Base-by-base conservation (phyloP, 2,797 vertebrate genomes). In the Petrocephalus schoutedeni region DNA sequence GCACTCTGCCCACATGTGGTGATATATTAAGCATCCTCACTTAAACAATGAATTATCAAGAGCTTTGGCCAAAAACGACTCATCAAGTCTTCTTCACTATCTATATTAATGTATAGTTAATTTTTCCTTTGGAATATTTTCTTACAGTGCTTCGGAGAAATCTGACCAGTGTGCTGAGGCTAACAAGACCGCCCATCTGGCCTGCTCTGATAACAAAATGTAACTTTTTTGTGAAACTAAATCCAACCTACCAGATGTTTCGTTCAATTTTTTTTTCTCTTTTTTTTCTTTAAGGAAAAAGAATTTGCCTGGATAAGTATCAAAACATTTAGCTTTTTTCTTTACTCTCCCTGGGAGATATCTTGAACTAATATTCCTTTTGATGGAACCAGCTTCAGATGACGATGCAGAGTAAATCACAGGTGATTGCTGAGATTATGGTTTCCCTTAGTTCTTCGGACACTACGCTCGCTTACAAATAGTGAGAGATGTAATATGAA, bases 1-100 rank as follows among this genome's bases (percentile, higher is more conserved):
- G 94, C 95, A 95, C 95, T 91, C 94, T 95, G 95, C 94, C 95
- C 94, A 94, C 94, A 94, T 95, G 91, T 94, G 94, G 95, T 95
- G 95, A 96, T 94, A 93, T 95, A 96, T 95, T 95, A 94, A 95
- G 94, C 94, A 94, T 92, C 91, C 93, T 91, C 91, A 28, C 92
- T 93, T 90, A 89, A 93, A 93, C 92, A 94, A 95, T 94, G 93
- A 95, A 95, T 83, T 0, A 93, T 90, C 92, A 94, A 92, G 92
- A 90, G 92, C 93, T 94, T 61, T 92, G 93, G 94, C 93, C 93
- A 92, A 92, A 90, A 91, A 89, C 90, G 88, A 94, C 95, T 95
- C 94, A 95, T 95, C 93, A 93, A 89, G 89, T 91, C 92, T 92
- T 91, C 93, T 95, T 95, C 92, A 95, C 94, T 95, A 92, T 93